Base-by-base conservation (phyloP, 2,113 vertebrate genomes). In the Leptosomus discolor region DNA sequence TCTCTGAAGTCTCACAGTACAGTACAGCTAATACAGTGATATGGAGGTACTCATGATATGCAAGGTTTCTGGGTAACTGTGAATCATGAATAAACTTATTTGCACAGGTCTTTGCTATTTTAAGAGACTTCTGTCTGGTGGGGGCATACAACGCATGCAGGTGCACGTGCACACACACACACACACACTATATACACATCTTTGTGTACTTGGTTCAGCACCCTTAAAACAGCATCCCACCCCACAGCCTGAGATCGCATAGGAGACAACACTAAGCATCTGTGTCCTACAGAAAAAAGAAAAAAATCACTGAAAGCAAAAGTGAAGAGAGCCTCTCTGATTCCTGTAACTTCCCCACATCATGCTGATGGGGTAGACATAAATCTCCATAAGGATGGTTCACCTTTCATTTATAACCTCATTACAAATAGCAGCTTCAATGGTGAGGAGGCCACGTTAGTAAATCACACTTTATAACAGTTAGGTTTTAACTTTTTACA, bases 31-130 rank as follows among this genome's bases (percentile, higher is more conserved):
- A 75, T 8, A 67, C 1, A 78, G 23, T 51, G 23, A 67, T 17
- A 39, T 0, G 2, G 22, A 85, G 56, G 20, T 56, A 77, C 18
- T 74, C 1, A 0, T 2, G 8, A 51, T 45, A 87, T 14, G 23
- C 15, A 45, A 15, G 30, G 14, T 67, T 85, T 37, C 41, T 50
- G 15, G 16, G 19, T 11, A 73, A 32, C 30, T 54, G 20, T 57
- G 21, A 69, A 57, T 29, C 27, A 65, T 30, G 76, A 34, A 61
- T 32, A 39, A 11, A 57, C 14, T 58, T 71, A 64, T 8, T 86
- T 91, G 34, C 1, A 14, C 23, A 43, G 36, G 19, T 60, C 30
- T 69, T 53, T 21, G 9, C 30, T 68, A 60, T 32, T 32, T 30
- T 60, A 71, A 39, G 41, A 34, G 16, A 53, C 71, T 76, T 69